Conservation (phyloP, 2,888 invertebrate genomes). For the Cataglyphis albicans region DNA sequence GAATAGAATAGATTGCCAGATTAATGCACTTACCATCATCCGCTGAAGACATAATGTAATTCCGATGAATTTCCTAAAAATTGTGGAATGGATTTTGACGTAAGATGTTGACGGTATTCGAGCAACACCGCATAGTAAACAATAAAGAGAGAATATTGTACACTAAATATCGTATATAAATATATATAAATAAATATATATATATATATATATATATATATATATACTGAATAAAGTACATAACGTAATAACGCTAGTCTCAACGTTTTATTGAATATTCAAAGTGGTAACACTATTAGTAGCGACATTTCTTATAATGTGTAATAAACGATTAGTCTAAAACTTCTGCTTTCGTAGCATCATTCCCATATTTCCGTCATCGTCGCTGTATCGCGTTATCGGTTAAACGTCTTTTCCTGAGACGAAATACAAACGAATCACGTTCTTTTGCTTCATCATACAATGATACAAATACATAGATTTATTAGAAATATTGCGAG, state of each 20-base stretch:
- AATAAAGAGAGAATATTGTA: constrained; percentile 6
- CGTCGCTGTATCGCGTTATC: constrained; percentile 50
- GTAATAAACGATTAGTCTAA: constrained; percentile 76
- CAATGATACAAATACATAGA: constrained; percentile 45
- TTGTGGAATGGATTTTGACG: not conserved
- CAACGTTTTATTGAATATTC: constrained; percentile 82
- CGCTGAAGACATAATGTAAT: not conserved
- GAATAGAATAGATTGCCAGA: not conserved
- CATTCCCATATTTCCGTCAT: constrained; percentile 48
- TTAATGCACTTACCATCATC: not conserved
- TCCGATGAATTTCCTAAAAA: not conserved
- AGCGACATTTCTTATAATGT: constrained; percentile 75
- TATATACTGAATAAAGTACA: constrained; percentile 30
- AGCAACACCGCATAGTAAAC: not conserved
- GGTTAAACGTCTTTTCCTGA: constrained; percentile 69
- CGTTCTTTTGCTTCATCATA: constrained; percentile 49
- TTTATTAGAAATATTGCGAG: constrained; percentile 59
- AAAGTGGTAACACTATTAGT: constrained; percentile 82
- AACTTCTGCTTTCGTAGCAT: constrained; percentile 54
- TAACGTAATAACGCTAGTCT: constrained; percentile 60
- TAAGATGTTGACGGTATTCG: not conserved
- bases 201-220: not conserved
- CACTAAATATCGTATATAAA: constrained; percentile 31
- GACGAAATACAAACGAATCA: constrained; percentile 71
- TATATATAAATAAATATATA: not conserved